A percentile compares a stretch with the other conserved stretches of the same genome.
These are phyloP conservation scores for Ariopsis seemanni DNA, from an alignment of 2,113 vertebrate species.

Conservation along the genomic window DNA sequence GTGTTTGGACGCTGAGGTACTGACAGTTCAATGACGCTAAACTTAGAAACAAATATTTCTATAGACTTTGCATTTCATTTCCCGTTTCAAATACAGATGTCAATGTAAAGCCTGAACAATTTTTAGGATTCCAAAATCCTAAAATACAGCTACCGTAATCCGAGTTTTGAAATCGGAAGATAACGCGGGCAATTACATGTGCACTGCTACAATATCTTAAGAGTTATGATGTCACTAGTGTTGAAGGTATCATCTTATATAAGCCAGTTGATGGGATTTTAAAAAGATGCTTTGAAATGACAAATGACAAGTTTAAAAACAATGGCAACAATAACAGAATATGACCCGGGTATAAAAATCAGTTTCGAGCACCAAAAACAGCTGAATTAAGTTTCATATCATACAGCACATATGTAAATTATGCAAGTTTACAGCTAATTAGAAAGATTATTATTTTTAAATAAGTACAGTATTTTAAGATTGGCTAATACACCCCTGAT, in stretches of 20 bases:
- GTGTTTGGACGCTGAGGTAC: slow-evolving; percentile 19
- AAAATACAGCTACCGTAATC: slow-evolving; percentile 35
- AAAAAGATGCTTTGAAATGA: slow-evolving; percentile 8
- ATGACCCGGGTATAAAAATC: slow-evolving; percentile 46
- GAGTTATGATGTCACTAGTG: slow-evolving; percentile 53
- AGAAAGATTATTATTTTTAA: slow-evolving; percentile 38
- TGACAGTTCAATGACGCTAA: slow-evolving; percentile 1
- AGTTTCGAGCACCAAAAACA: slow-evolving; percentile 52
- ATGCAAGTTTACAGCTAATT: slow-evolving; percentile 53
- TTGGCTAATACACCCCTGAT: slow-evolving; percentile 54
- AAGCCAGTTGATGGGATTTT: slow-evolving; percentile 10
- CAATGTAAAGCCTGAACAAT: slow-evolving; percentile 29
- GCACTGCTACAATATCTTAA: slow-evolving; percentile 48
- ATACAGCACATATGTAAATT: slow-evolving; percentile 51
- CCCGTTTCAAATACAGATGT: not conserved
- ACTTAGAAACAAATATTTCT: slow-evolving; percentile 3
- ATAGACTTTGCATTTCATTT: slow-evolving; percentile 23
- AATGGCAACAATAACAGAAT: slow-evolving; percentile 42
- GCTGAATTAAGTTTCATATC: slow-evolving; percentile 46
- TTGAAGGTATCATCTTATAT: slow-evolving; percentile 21
- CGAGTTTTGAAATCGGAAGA: slow-evolving; percentile 27
- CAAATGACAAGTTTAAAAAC: not conserved
- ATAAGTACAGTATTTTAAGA: slow-evolving; percentile 45
- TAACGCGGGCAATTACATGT: slow-evolving; percentile 31
- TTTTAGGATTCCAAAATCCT: slow-evolving; percentile 21